phyloP scores from a whole-genome alignment of 2,797 vertebrate species.

The Clangula hyemalis region DNA sequence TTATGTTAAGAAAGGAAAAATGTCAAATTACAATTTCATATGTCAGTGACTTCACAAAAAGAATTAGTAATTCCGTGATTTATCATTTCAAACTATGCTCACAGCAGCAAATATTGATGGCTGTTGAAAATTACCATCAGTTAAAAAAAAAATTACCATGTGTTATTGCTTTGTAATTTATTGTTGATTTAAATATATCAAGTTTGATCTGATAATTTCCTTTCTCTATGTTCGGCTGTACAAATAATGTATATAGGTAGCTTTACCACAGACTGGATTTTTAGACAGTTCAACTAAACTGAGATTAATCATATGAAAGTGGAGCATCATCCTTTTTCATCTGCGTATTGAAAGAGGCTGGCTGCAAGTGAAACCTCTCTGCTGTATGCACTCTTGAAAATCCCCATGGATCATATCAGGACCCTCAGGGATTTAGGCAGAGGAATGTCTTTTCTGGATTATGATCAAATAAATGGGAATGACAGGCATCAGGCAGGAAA shows the following conservation, averaged over 20 bases:
- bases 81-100: not conserved
- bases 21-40: constrained; percentile 10
- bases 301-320: not conserved
- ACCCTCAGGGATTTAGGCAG: not conserved
- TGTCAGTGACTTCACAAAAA: not conserved
- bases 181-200: not conserved
- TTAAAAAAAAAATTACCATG: not conserved
- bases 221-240: not conserved
- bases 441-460: not conserved
- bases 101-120: not conserved
- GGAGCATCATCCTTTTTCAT: not conserved
- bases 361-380: not conserved
- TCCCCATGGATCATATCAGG: not conserved
- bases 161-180: not conserved
- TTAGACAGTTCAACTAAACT: not conserved
- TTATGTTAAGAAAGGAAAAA: constrained; percentile 39
- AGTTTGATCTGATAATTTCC: not conserved
- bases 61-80: not conserved
- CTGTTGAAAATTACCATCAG: not conserved
- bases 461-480: not conserved
- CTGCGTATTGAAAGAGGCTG: not conserved
- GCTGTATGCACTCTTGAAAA: not conserved
- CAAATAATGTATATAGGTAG: not conserved
- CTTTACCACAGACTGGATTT: not conserved
- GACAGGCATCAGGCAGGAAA: not conserved